A percentile compares a stretch with the other conserved stretches of the same genome.
phyloP scores from a whole-genome alignment of 92 coral and sea anemone species.

The Hydrozoanthus gracilis region DNA sequence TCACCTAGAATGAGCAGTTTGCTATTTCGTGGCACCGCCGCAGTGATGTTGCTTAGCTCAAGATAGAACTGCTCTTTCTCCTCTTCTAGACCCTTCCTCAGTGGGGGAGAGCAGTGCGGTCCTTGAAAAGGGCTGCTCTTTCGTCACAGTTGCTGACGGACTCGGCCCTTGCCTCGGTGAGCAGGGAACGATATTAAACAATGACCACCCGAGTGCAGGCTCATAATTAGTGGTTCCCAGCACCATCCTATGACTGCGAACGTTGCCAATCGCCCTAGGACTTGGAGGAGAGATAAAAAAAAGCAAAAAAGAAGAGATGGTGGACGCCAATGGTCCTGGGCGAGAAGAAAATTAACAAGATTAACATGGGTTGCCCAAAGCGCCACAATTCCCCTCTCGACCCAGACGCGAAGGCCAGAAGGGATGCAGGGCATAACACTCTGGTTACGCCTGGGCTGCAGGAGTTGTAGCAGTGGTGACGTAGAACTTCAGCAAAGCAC shows the following conservation, averaged over 20 bases:
- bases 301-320: background rate
- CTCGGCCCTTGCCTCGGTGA: background rate
- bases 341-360: background rate
- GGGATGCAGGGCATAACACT: background rate
- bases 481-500: background rate
- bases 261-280: background rate
- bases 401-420: background rate
- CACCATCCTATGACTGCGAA: background rate
- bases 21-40: background rate
- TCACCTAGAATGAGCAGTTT: background rate
- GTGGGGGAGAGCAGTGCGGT: background rate
- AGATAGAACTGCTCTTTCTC: constrained; percentile 44
- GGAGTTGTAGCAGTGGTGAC: background rate
- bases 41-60: constrained; percentile 6
- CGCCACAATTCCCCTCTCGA: background rate
- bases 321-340: background rate
- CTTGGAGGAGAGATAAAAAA: background rate
- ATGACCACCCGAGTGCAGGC: background rate
- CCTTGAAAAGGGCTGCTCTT: background rate
- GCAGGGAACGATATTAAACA: background rate
- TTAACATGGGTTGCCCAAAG: background rate
- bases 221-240: background rate
- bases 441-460: background rate
- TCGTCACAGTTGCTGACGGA: background rate
- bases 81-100: background rate